A percentile compares a stretch with the other conserved stretches of the same genome.
Conservation (phyloP, 2,888 invertebrate genomes). For the Zygothrica quintamaculata region DNA sequence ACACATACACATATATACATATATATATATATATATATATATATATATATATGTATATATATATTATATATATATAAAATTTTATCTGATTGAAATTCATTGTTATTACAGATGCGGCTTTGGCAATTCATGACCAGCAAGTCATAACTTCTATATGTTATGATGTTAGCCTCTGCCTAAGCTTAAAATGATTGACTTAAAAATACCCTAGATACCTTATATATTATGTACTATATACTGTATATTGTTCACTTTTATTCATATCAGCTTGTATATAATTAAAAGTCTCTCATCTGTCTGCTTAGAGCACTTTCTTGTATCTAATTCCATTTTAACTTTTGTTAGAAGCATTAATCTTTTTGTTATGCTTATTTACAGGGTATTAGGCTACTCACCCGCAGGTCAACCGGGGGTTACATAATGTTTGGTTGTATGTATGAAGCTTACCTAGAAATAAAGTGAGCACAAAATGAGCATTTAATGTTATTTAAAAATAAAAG, state of each 20-base stretch:
- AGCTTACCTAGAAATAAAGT: conserved; percentile 56
- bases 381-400: background rate
- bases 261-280: too few species aligned
- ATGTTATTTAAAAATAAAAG: conserved; percentile 59
- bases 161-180: too few species aligned
- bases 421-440: background rate
- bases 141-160: background rate
- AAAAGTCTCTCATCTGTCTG: too few species aligned
- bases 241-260: too few species aligned
- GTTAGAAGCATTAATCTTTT: too few species aligned
- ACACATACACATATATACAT: conserved; percentile 19
- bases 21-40: conserved; percentile 11
- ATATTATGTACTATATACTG: too few species aligned
- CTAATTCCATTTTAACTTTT: too few species aligned
- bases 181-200: too few species aligned
- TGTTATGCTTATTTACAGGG: too few species aligned
- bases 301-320: too few species aligned
- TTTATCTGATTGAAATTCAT: conserved; percentile 27
- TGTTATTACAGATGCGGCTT: conserved; percentile 10
- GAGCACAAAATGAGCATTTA: conserved; percentile 49
- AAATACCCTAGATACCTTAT: too few species aligned
- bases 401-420: background rate
- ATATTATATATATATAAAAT: conserved; percentile 14
- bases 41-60: too few species aligned
- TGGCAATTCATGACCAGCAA: conserved; percentile 28